These are phyloP conservation scores for Sebastes taczanowskii DNA, from an alignment of 2,797 vertebrate genomes.

Conservation along the genomic window DNA sequence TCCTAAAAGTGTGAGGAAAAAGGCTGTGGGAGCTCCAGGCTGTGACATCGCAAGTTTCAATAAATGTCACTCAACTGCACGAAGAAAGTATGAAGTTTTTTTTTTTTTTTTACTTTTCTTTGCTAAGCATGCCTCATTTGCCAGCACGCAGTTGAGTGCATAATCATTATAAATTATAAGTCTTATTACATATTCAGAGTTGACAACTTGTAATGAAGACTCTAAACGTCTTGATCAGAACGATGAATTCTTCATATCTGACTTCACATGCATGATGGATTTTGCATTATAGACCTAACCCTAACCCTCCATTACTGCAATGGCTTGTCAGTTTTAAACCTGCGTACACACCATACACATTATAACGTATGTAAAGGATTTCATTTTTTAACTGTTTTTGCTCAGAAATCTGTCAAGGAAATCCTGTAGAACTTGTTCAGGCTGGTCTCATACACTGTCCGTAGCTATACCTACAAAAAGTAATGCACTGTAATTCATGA, in stretches of 20 bases:
- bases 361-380: neutral
- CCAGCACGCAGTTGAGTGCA: neutral
- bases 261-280: neutral
- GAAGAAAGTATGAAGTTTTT: neutral
- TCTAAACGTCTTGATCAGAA: neutral
- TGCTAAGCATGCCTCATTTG: neutral
- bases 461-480: no score
- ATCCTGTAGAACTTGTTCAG: neutral
- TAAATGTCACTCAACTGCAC: slow-evolving; percentile 20
- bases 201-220: neutral
- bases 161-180: neutral
- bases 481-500: no score
- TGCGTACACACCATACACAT: neutral
- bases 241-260: neutral
- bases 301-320: neutral
- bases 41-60: neutral
- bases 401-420: neutral
- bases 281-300: neutral
- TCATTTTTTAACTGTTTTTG: neutral
- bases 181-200: neutral
- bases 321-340: neutral
- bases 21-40: neutral
- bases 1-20: neutral
- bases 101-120: neutral
- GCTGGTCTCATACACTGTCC: no score